Evolutionary conservation across 2,888 invertebrate species (phyloP).

Genomic region (Drosophila maculinotata): DNA sequence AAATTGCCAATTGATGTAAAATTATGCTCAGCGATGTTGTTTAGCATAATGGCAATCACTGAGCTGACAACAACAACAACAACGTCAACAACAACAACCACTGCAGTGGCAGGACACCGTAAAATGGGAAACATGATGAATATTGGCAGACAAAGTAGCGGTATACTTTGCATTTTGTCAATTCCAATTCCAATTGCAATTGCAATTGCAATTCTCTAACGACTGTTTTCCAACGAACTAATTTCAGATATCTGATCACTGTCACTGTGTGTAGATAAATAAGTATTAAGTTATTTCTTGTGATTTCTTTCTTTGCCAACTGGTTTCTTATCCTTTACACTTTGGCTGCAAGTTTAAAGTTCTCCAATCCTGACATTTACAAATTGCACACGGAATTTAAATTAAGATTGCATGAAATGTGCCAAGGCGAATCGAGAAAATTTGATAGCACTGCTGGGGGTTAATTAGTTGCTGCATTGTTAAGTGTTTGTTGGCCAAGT

Average conservation of each 20-base stretch:
- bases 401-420: constrained; percentile 24
- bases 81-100: constrained; percentile 14
- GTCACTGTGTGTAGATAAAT: constrained; percentile 16
- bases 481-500: constrained; percentile 10
- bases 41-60: constrained; percentile 31
- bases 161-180: too few relatives aligned
- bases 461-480: constrained; percentile 25
- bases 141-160: too few relatives aligned
- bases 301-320: neutral
- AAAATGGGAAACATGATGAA: too few relatives aligned
- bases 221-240: constrained; percentile 6
- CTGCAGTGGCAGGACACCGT: too few relatives aligned
- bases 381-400: constrained; percentile 13
- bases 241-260: constrained; percentile 56
- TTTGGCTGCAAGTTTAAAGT: neutral
- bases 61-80: too few relatives aligned
- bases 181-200: too few relatives aligned
- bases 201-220: too few relatives aligned
- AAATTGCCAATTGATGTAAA: constrained; percentile 66
- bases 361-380: constrained; percentile 9
- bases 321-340: neutral
- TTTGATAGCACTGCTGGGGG: constrained; percentile 11
- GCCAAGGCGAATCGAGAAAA: constrained; percentile 23
- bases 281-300: neutral
- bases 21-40: constrained; percentile 48